Evolutionary conservation across 2,797 vertebrate species (phyloP), one percentile per base, ranked within the genome.

Genomic region (Macropodus opercularis): DNA sequence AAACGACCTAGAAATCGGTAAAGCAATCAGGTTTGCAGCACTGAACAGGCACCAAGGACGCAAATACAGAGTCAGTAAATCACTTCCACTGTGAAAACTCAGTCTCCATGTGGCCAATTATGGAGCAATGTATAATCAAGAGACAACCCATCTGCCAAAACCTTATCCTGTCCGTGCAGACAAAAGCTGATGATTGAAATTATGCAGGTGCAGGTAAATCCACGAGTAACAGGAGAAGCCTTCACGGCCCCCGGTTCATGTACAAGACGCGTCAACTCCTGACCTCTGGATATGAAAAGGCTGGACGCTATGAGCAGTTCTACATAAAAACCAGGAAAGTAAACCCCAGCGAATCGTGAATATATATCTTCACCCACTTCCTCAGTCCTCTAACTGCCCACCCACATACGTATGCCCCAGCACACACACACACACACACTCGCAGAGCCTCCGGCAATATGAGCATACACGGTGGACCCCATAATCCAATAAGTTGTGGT

Each of bases 401-500:
- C 72, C 48, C 72, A 79, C 77, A 62, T 35, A 36, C 8, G 35
- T 36, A 55, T 34, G 47, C 27, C 36, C 48, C n/a, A 12, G 3
- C 50, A 41, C 57, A 49, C 44, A 31, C 64, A 67, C 61, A 53
- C 39, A 46, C 44, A 42, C 32, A 44, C 65, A 54, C 61, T 48
- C 50, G 47, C 47, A 60, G 40, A 54, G 65, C 85, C 81, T 46
- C 26, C 56, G 78, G 85, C 72, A 44, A 75, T 69, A 67, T 69
- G 76, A 81, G 72, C 79, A 83, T 73, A 65, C 72, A 79, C 36
- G 63, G 54, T 72, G 81, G 69, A 86, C 77, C 77, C 82, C 70
- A 54, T 89, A 86, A 90, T 89, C 86, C 85, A 83, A 88, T 88
- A 85, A 85, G 46, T 79, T 87, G 72, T 84, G 80, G 72, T 84